These are phyloP conservation scores for Ptychodera flava DNA, from an alignment of 35 echinoderm and acorn worm species.

Conservation along the genomic window DNA sequence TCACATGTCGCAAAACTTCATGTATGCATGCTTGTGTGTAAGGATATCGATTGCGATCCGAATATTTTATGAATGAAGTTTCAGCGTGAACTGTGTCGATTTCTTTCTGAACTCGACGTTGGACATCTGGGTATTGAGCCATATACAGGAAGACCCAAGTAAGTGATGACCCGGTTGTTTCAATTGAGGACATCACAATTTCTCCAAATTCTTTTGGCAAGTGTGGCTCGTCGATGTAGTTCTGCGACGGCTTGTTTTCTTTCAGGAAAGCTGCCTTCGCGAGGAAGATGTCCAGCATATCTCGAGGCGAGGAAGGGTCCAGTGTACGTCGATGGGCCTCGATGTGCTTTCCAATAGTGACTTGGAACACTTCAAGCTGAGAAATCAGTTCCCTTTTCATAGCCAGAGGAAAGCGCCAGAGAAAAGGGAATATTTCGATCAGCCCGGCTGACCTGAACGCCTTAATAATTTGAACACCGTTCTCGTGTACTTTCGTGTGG, in stretches of 20 bases:
- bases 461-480: not conserved
- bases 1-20: constrained; percentile 84
- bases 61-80: not conserved
- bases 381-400: not conserved
- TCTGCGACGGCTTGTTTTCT: too few species aligned
- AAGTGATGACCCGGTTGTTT: not conserved
- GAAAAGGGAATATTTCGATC: not conserved
- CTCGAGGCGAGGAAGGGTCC: not conserved
- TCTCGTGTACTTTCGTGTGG: not conserved
- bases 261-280: not conserved
- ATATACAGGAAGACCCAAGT: not conserved
- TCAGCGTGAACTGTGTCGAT: not conserved
- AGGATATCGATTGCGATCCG: constrained; percentile 7
- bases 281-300: not conserved
- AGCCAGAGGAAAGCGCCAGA: not conserved
- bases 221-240: not conserved
- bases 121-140: not conserved
- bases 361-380: not conserved
- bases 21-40: constrained; percentile 91
- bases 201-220: not conserved
- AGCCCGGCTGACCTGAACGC: not conserved
- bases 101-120: not conserved
- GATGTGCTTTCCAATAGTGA: not conserved
- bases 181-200: not conserved
- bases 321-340: not conserved